Evolutionary conservation across 2,888 invertebrate genomes (phyloP).

Genomic region (Xiphydria camelus): DNA sequence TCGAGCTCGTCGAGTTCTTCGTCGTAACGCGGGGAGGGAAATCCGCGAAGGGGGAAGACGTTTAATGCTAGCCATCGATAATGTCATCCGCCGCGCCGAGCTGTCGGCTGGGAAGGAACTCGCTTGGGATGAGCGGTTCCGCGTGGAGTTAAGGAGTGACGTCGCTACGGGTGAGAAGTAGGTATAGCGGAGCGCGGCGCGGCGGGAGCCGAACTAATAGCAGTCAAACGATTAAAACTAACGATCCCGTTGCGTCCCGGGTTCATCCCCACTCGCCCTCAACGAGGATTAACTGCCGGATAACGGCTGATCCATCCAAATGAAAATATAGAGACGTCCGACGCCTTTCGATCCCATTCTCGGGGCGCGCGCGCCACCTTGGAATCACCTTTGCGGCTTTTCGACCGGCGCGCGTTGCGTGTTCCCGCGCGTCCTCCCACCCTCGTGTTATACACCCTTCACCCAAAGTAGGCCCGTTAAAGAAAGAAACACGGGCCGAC

Average conservation of each 20-base stretch:
- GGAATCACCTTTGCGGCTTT: too few species aligned
- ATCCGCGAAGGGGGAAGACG: conserved; percentile 10
- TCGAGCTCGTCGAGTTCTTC: too few species aligned
- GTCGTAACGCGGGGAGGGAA: background rate
- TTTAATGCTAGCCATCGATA: conserved; percentile 33
- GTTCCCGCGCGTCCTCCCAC: too few species aligned
- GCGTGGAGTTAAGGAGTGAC: too few species aligned
- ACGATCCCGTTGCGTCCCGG: conserved; percentile 34
- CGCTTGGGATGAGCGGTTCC: too few species aligned
- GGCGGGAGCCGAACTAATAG: conserved; percentile 31
- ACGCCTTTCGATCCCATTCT: too few species aligned
- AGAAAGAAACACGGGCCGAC: too few species aligned
- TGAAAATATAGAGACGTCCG: conserved; percentile 11
- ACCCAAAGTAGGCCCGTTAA: too few species aligned
- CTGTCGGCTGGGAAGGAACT: too few species aligned
- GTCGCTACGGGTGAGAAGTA: background rate
- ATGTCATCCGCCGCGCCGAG: conserved; percentile 27
- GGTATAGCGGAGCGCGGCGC: conserved; percentile 1
- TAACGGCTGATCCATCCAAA: conserved; percentile 29
- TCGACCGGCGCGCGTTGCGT: too few species aligned
- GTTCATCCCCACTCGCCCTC: conserved; percentile 26
- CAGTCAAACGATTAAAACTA: conserved; percentile 42
- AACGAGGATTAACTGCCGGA: conserved; percentile 33
- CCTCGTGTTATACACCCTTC: too few species aligned
- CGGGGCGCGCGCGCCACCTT: too few species aligned